Evolutionary conservation across 2,888 invertebrate species (phyloP), one percentile per base, ranked within the genome.

Genomic region (Pseudolycoriella hygida): DNA sequence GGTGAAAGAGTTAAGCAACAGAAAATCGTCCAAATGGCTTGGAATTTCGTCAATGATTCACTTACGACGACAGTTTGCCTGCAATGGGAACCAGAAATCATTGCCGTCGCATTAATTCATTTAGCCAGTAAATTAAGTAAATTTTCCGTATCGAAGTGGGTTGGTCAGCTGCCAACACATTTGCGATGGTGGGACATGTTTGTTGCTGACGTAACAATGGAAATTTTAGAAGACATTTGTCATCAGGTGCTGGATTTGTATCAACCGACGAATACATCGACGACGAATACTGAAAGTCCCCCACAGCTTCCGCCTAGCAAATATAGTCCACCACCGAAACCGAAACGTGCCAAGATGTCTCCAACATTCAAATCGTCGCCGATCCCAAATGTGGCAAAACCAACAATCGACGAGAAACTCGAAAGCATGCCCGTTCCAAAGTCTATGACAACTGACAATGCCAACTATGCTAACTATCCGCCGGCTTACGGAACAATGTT

Each of bases 21-120:
- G 57, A 92, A 90, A 65, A 88, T 97, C 84, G 92, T 97, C 1
- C 96, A 97, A 67, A 96, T 94, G 92, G 94, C 96, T 1, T 98
- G 97, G 97, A 97, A 96, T 4, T 99, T 98, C 65, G 90, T 97
- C 0, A 99, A 99, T 66, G 98, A 99, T 67, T 88, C 87, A 73
- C 72, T 96, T 51, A 94, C 93, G 60, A 98, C 98, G 3, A 96
- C 93, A 1, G 72, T 99, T 41, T 89, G 89, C 52, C 72, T 99
- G 42, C 94, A 96, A 67, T 98, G 96, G 94, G 97, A 99, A 63
- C 96, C 98, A 0, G 97, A 99, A 67, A 90, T 98, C 39, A 87
- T 90, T 52, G 96, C 97, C 0, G 93, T 97, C 6, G 94, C 97
- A 0, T 71, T 98, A 11, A 90, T 98, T 77, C 94, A 97, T 65